Evolutionary conservation across 1,140 invertebrate genomes (phyloP), one percentile per base, ranked within the genome.

Genomic region (Pissodes strobi): DNA sequence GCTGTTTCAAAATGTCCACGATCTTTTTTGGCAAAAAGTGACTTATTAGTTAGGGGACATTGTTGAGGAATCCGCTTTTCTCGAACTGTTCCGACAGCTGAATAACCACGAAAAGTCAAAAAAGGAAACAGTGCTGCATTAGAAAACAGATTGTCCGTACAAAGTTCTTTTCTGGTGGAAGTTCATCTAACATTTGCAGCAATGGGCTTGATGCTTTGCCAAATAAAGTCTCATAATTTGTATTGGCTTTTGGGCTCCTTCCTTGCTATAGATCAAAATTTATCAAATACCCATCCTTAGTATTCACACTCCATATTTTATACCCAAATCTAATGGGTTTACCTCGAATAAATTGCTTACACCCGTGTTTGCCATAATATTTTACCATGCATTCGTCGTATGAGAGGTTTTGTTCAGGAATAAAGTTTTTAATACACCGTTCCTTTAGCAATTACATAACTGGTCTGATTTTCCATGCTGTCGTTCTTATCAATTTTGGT

Each of bases 211-310:
- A 22, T n/a, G 34, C 10, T 72, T 72, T 74, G 25, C 69, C 73
- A 70, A 70, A 74, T 48, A 55, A 34, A 22, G 27, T 19, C 39
- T 74, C 53, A 67, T 72, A 56, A 18, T 51, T 30, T 51, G 13
- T 23, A 56, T 63, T 53, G 15, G 39, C 23, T n/a, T 34, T 59
- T 10, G 63, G 57, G 41, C 58, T 69, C 64, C 67, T 72, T 34
- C 67, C 74, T 68, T 76, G 72, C 52, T 75, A 74, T 22, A 74
- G 22, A 58, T n/a, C n/a, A n/a, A n/a, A n/a, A n/a, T n/a, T n/a
- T n/a, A n/a, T n/a, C n/a, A n/a, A n/a, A n/a, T n/a, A n/a, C n/a
- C n/a, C n/a, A n/a, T n/a, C n/a, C n/a, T n/a, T n/a, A n/a, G n/a
- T n/a, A n/a, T n/a, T n/a, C 9, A 66, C 22, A 27, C 22, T 55